A percentile compares a stretch with the other conserved stretches of the same genome.
phyloP scores from a whole-genome alignment of 2,888 invertebrate species.

The Callyntrura sp. region DNA sequence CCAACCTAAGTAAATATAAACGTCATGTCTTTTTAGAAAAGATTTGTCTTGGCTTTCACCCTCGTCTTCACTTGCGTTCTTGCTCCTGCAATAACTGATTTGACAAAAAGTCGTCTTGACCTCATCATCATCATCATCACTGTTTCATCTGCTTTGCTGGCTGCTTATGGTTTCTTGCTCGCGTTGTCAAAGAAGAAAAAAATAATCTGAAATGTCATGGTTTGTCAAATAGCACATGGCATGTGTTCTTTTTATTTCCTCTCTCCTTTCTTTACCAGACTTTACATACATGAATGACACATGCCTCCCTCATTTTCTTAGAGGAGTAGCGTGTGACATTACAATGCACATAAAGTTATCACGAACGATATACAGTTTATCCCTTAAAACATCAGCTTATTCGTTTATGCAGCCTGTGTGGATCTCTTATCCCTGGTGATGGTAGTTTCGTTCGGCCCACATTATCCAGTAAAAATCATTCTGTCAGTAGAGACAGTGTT shows the following conservation, averaged over 20 bases:
- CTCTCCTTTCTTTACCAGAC: constrained; percentile 20
- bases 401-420: too few species aligned
- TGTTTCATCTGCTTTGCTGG: constrained; percentile 58
- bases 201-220: constrained; percentile 64
- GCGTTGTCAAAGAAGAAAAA: too few species aligned
- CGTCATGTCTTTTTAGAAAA: constrained; percentile 52
- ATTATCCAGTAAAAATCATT: not conserved
- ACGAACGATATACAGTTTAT: too few species aligned
- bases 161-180: too few species aligned
- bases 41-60: constrained; percentile 64
- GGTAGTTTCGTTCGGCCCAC: not conserved
- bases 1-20: constrained; percentile 57
- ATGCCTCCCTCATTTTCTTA: constrained; percentile 34
- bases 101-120: constrained; percentile 62
- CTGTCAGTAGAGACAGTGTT: too few species aligned
- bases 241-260: constrained; percentile 56
- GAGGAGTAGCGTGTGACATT: constrained; percentile 11
- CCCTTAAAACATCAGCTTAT: too few species aligned
- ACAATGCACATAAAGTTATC: constrained; percentile 4
- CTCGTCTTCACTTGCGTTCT: not conserved
- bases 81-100: constrained; percentile 25
- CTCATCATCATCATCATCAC: constrained; percentile 58
- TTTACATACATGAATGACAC: constrained; percentile 2
- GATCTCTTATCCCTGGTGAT: not conserved
- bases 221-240: constrained; percentile 66